Base-by-base conservation (phyloP, 2,113 vertebrate genomes). In the Plecturocebus donacophilus region DNA sequence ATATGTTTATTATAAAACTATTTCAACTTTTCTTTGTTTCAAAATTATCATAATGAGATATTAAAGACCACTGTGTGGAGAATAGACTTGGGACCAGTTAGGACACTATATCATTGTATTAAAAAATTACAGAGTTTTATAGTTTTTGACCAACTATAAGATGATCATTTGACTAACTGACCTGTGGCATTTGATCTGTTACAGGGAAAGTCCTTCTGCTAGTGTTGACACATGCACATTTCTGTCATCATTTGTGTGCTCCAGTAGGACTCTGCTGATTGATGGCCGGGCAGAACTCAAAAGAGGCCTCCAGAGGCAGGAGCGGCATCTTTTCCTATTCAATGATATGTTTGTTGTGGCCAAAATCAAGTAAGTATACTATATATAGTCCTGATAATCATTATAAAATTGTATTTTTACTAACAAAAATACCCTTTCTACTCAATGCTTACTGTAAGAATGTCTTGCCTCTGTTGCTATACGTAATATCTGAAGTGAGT, bases 241-340 rank as follows among this genome's bases (percentile, higher is more conserved):
- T 30, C 99, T 99, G 45, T 99, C 99, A 97, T 99, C 99, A 12
- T 99, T 99, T 96, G 97, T 99, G 80, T 98, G 99, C 97, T 98
- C 99, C 40, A 98, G 96, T 85, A 98, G 99, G 70, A 96, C 97
- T 0, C 99, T 99, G 95, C 97, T 99, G 96, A 98, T 99, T 66
- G 99, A 99, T 0, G 98, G 98, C 68, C 99, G 99, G 0, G 99
- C 99, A 47, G 99, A 99, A 96, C 99, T 99, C 90, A 99, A 99
- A 98, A 99, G 99, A 0, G 99, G 99, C 58, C 98, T 99, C 81
- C 99, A 99, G 98, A 99, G 99, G 75, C 99, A 99, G 98, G 99
- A 99, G 84, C 98, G 99, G 52, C 99, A 99, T 96, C 99, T 99
- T 95, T 99, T 99, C 97, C 99, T 99, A 81, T 99, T 99, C 98